Percentiles rank a stretch among this genome's conserved stretches.
Conservation (phyloP, 64 coral and sea anemone species). For the Actinia tenebrosa region DNA sequence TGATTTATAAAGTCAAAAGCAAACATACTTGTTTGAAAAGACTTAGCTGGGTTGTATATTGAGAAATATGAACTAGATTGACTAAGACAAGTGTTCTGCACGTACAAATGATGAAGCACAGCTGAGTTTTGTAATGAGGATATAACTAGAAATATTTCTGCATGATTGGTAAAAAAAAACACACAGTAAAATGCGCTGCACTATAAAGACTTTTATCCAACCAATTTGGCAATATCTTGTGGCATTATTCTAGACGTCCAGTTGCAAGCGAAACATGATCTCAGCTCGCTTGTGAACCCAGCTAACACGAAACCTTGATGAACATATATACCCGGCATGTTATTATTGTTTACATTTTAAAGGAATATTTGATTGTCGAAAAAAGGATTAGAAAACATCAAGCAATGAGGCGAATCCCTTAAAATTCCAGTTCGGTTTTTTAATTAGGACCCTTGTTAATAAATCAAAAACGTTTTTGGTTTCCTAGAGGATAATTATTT, state of each 20-base stretch:
- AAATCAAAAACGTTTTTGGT: not conserved
- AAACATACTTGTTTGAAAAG: not conserved
- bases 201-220: not conserved
- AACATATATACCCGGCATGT: not conserved
- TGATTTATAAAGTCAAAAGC: slow-evolving; percentile 5
- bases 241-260: not conserved
- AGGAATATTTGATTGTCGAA: not conserved
- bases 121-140: not conserved
- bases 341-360: slow-evolving; percentile 7
- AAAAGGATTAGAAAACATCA: not conserved
- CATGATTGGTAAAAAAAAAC: not conserved
- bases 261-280: slow-evolving; percentile 7
- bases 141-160: not conserved
- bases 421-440: not conserved
- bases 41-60: not conserved
- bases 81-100: not conserved
- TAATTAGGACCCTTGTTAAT: not conserved
- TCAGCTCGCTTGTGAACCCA: not conserved
- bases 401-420: not conserved
- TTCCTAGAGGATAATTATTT: not conserved
- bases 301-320: not conserved
- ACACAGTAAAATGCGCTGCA: not conserved
- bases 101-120: not conserved
- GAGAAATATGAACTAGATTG: not conserved
- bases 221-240: not conserved